phyloP scores from a whole-genome alignment of 2,113 vertebrate species.

The Ophthalmolycus amberensis region DNA sequence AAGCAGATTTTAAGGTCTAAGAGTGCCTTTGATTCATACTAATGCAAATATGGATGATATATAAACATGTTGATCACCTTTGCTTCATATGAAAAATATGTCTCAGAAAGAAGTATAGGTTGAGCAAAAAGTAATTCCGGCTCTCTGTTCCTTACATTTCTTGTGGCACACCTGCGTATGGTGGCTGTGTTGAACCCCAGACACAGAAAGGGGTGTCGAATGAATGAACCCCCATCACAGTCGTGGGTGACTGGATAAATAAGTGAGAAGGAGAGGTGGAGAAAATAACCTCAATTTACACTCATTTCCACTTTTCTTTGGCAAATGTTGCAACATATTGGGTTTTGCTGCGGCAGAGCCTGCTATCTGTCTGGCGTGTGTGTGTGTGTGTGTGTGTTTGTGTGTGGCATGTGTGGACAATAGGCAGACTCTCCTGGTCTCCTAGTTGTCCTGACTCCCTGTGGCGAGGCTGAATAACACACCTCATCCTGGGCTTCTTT shows the following conservation, averaged over 20 bases:
- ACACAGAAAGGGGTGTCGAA: conserved; percentile 48
- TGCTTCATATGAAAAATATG: conserved; percentile 12
- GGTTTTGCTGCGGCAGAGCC: conserved; percentile 71
- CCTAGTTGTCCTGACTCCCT: conserved; percentile 79
- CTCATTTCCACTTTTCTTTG: conserved; percentile 88
- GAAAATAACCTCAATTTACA: conserved; percentile 87
- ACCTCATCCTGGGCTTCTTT: conserved; percentile 81
- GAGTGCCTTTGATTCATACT: neutral
- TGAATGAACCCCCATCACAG: conserved; percentile 63
- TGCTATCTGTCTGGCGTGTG: conserved; percentile 51
- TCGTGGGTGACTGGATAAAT: conserved; percentile 76
- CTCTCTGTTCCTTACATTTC: conserved; percentile 41
- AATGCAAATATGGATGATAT: neutral
- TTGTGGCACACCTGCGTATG: conserved; percentile 50
- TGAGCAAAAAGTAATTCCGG: conserved; percentile 50
- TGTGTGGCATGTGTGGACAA: conserved; percentile 80
- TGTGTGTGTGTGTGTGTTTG: conserved; percentile 44
- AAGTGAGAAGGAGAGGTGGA: conserved; percentile 78
- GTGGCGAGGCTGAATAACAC: conserved; percentile 85
- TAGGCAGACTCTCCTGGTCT: conserved; percentile 79
- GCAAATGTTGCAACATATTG: conserved; percentile 83
- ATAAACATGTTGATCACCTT: neutral
- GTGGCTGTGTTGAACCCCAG: conserved; percentile 49
- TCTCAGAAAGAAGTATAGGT: neutral
- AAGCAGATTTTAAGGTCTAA: neutral